Percentiles rank a stretch among this genome's conserved stretches.
phyloP scores from a whole-genome alignment of 2,797 vertebrate species.

The Ctenopoma multispine region DNA sequence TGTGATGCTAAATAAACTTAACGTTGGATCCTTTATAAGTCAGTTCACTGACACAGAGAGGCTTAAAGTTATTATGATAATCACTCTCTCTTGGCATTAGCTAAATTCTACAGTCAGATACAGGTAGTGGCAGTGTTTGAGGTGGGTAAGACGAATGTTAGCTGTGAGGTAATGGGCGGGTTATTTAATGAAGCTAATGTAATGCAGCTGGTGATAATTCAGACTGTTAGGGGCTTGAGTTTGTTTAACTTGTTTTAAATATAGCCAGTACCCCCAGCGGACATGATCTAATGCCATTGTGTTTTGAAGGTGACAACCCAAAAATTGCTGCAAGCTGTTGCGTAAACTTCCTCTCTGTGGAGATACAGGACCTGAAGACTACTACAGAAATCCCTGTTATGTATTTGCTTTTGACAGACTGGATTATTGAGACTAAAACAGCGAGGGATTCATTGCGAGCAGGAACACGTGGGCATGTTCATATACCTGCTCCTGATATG shows the following conservation, averaged over 20 bases:
- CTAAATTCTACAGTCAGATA: neutral
- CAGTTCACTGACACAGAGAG: neutral
- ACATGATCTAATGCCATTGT: neutral
- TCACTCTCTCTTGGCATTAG: neutral
- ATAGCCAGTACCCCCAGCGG: neutral
- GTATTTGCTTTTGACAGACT: no score
- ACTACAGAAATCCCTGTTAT: no score
- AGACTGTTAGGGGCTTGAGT: neutral
- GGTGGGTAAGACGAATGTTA: neutral
- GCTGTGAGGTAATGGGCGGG: neutral
- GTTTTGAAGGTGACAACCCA: neutral
- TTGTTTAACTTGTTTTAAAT: constrained; percentile 11
- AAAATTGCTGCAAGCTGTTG: neutral
- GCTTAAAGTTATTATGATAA: neutral
- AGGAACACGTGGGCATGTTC: neutral
- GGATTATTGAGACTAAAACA: no score
- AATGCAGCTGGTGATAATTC: neutral
- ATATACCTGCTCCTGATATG: neutral
- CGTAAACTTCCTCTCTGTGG: neutral
- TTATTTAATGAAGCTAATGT: constrained; percentile 12
- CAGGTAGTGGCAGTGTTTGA: constrained; percentile 1
- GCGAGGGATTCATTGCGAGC: neutral
- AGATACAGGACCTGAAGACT: no score
- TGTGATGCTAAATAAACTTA: neutral
- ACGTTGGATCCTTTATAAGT: neutral